Evolutionary conservation across 1,140 invertebrate species (phyloP).

Genomic region (Maconellicoccus hirsutus): DNA sequence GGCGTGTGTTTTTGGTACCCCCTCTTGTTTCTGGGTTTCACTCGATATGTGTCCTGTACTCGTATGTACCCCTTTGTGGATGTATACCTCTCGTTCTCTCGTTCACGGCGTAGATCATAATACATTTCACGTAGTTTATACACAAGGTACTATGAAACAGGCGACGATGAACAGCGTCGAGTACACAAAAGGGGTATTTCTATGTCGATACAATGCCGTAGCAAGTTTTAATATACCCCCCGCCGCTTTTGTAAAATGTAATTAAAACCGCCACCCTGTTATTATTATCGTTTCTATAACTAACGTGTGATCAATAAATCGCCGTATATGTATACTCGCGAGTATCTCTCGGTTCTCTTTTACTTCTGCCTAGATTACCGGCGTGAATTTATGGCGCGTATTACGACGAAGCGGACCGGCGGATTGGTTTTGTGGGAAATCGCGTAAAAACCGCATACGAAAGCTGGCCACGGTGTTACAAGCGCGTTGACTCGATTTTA

Average conservation of each 20-base stretch:
- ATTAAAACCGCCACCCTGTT: conserved; percentile 16
- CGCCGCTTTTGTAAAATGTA: conserved; percentile 10
- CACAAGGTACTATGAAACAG: not conserved
- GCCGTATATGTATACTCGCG: not conserved
- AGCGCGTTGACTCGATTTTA: no score
- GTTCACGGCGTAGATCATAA: not conserved
- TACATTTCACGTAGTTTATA: not conserved
- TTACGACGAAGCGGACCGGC: no score
- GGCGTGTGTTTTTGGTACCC: not conserved
- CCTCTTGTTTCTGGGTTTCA: no score
- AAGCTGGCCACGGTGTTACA: no score
- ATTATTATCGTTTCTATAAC: conserved; percentile 16
- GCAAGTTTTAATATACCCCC: conserved; percentile 18
- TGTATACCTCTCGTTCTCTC: no score
- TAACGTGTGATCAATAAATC: not conserved
- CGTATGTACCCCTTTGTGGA: no score
- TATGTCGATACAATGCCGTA: conserved; percentile 11
- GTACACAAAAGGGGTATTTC: not conserved
- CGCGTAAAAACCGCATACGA: no score
- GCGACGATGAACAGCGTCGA: not conserved
- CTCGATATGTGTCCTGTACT: no score
- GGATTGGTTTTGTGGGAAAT: no score
- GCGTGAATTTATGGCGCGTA: no score
- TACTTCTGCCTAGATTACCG: no score
- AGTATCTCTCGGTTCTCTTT: no score